A percentile compares a stretch with the other conserved stretches of the same genome.
Conservation (phyloP, 1,140 invertebrate genomes). For the Pachypeltis micranthus region DNA sequence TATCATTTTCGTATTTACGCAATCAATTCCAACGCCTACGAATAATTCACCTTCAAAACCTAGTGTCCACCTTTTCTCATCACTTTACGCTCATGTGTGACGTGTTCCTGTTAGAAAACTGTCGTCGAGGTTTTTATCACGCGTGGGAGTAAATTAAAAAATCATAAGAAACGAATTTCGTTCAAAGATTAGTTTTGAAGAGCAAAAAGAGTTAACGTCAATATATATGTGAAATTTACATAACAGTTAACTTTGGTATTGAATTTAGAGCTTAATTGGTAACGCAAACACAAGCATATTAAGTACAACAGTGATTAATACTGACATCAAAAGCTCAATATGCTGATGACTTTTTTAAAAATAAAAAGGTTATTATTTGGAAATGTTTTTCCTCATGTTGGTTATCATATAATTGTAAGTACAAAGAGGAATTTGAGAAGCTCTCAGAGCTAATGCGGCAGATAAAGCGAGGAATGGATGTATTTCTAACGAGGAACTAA, state of each 20-base stretch:
- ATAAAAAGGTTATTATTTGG: background rate
- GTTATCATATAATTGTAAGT: background rate
- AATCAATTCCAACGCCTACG: too few relatives aligned
- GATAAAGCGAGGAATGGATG: slow-evolving; percentile 11
- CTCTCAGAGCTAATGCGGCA: slow-evolving; percentile 1
- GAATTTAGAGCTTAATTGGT: background rate
- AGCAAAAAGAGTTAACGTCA: background rate
- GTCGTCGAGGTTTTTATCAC: too few relatives aligned
- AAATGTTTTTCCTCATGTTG: background rate
- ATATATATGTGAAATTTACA: slow-evolving; percentile 10
- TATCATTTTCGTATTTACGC: too few relatives aligned
- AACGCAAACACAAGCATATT: background rate
- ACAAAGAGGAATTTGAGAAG: background rate
- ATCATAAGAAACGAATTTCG: too few relatives aligned
- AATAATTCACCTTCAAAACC: too few relatives aligned
- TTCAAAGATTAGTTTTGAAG: too few relatives aligned
- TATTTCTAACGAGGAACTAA: slow-evolving; percentile 9
- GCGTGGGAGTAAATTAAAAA: too few relatives aligned
- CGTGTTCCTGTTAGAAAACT: too few relatives aligned
- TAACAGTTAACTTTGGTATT: background rate
- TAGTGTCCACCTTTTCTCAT: too few relatives aligned
- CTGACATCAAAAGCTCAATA: slow-evolving; percentile 1
- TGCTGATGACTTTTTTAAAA: too few relatives aligned
- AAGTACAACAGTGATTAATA: slow-evolving; percentile 16
- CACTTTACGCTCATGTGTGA: too few relatives aligned